Percentiles rank a stretch among this genome's conserved stretches.
These are phyloP conservation scores for Hemistola chrysoprasaria DNA, from an alignment of 2,888 invertebrate species.

Conservation along the genomic window DNA sequence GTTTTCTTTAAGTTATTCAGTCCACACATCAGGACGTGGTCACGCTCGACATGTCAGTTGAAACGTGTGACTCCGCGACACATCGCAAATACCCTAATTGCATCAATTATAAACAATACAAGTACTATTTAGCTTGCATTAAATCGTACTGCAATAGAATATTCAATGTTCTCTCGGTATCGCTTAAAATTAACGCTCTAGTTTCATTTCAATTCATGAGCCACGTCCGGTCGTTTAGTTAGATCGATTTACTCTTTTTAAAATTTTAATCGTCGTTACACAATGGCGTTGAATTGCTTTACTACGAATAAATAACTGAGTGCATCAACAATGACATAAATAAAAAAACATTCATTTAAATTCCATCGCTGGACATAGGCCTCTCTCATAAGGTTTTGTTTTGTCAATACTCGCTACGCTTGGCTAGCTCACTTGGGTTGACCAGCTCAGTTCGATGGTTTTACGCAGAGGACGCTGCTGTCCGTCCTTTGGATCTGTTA, in stretches of 20 bases:
- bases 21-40: conserved; percentile 47
- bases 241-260: not conserved
- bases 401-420: no score
- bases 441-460: no score
- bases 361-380: no score
- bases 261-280: not conserved
- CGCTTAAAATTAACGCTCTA: conserved; percentile 18
- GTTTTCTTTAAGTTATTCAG: conserved; percentile 55
- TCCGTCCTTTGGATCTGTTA: no score
- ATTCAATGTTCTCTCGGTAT: conserved; percentile 45
- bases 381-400: no score
- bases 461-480: no score
- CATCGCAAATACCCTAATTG: conserved; percentile 52
- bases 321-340: no score
- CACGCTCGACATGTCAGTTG: conserved; percentile 39
- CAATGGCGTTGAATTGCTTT: not conserved
- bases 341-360: no score
- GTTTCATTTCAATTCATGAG: conserved; percentile 17
- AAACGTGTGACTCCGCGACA: conserved; percentile 45
- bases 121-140: conserved; percentile 47
- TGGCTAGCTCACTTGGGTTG: no score
- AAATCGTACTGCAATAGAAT: conserved; percentile 54
- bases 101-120: conserved; percentile 54
- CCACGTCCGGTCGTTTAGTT: not conserved
- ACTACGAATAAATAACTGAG: no score